Evolutionary conservation across 2,888 invertebrate species (phyloP), one percentile per base, ranked within the genome.

Genomic region (Leucoma salicis): DNA sequence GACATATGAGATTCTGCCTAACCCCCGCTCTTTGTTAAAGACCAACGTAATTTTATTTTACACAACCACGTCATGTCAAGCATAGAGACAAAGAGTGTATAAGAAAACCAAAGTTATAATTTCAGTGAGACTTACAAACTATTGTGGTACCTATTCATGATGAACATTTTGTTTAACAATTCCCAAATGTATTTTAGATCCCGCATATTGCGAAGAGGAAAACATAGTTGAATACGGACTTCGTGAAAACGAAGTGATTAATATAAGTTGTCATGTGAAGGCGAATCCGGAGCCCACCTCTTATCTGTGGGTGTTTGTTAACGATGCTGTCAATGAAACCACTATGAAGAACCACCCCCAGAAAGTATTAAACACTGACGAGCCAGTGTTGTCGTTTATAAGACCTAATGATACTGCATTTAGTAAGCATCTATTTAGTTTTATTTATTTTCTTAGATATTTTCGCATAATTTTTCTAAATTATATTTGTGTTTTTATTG

Each of bases 301-400:
- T 2, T 87, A 79, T 60, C 74, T 77, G 34, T 89, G 89, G 89
- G 63, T 78, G 37, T 42, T 83, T 2, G 74, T 82, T 10, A 72
- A 76, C 53, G 79, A 75, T 11, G 70, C 62, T 0, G 70, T 72
- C 4, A 73, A 81, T 24, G 41, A 58, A 0, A 66, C 54, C 39
- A 70, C 70, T 10, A 46, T 78, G 35, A 52, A 52, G 4, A 59
- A 62, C 27, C 67, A 70, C 2, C 66, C 75, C 0, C 67, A 73
- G 28, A 66, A 68, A 0, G 59, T 62, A 0, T 6, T 70, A 1
- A 76, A 80, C 31, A 81, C 80, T 0, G 67, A 74, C 0, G 76
- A 70, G 0, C 53, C 69, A 3, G 66, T 66, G 0, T 49, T 85
- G n/a, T 48, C 62, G 12, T 87, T 74, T 43, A 66, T 76, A 45